Evolutionary conservation across 1,140 invertebrate genomes (phyloP), one percentile per base, ranked within the genome.

Genomic region (Drosophila parabipectinata): DNA sequence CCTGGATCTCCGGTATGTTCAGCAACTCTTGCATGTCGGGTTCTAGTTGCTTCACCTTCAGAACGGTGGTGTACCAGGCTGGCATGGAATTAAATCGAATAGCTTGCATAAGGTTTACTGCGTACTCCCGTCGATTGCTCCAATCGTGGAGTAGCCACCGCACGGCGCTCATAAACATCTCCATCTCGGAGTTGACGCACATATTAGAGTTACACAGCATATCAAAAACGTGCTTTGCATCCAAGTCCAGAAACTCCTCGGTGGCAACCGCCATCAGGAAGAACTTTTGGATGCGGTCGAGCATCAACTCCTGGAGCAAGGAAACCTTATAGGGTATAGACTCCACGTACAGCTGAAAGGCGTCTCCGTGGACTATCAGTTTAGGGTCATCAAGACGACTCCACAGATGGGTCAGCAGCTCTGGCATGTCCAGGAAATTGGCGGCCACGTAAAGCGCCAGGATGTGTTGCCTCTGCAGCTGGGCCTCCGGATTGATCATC

Each of bases 141-240:
- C 95, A 96, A 69, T 96, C 93, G 45, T 94, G 92, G 80, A 94
- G 94, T 15, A 96, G 80, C 96, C 96, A 96, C 44, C 95, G 92
- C 1, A 96, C 93, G 0, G 94, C 95, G 4, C 95, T 94, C 95
- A 96, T 95, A 26, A 96, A 93, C 1, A 97, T 94, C 95, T 96
- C 88, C 94, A 85, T 72, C 56, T 91, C 90, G 2, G 78, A 82
- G 55, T 91, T 95, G 1, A 96, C 94, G 62, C 93, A 94, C 61
- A 96, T 95, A 72, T 95, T 94, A 84, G 95, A 95, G 0, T 95
- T 95, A 30, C 92, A 93, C 0, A 96, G 83, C 56, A 96, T 91
- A 6, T 93, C 93, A 61, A 93, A 93, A 3, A 96, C 84, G 80
- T 96, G 94, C 8, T 95, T 93, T 1, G 94, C 73, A 8, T 93